phyloP scores from a whole-genome alignment of 1,140 invertebrate species.

The Physella acuta region DNA sequence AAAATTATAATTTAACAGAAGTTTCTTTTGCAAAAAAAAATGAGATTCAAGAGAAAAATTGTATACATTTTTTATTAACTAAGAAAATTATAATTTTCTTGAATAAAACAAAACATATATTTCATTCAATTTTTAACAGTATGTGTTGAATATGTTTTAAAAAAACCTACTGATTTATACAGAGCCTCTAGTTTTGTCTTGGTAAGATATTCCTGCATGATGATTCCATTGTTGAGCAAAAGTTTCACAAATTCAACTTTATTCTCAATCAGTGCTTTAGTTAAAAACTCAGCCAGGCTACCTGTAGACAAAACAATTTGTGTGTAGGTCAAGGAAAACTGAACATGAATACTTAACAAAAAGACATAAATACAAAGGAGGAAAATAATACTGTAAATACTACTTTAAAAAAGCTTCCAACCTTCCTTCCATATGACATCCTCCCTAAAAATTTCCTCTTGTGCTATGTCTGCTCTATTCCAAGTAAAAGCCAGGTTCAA shows the following conservation, averaged over 20 bases:
- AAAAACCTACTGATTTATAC: conserved; percentile 70
- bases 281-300: conserved; percentile 90
- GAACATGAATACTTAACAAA: neutral
- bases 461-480: conserved; percentile 57
- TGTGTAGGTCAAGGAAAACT: no score
- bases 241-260: conserved; percentile 95
- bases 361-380: neutral
- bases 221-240: conserved; percentile 91
- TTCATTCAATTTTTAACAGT: no score
- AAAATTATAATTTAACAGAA: neutral
- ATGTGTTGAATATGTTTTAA: no score
- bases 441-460: conserved; percentile 55
- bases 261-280: conserved; percentile 91
- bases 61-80: no score
- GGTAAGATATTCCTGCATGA: conserved; percentile 94
- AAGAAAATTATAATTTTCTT: no score
- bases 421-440: conserved; percentile 44
- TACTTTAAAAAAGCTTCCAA: neutral
- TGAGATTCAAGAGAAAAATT: neutral
- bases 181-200: conserved; percentile 86
- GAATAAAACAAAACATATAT: no score
- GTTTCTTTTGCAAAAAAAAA: neutral
- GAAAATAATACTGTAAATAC: neutral
- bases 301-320: no score
- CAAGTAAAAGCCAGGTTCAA: conserved; percentile 53